A percentile compares a stretch with the other conserved stretches of the same genome.
Conservation (phyloP, 2,113 vertebrate genomes). For the Spheniscus mendiculus region DNA sequence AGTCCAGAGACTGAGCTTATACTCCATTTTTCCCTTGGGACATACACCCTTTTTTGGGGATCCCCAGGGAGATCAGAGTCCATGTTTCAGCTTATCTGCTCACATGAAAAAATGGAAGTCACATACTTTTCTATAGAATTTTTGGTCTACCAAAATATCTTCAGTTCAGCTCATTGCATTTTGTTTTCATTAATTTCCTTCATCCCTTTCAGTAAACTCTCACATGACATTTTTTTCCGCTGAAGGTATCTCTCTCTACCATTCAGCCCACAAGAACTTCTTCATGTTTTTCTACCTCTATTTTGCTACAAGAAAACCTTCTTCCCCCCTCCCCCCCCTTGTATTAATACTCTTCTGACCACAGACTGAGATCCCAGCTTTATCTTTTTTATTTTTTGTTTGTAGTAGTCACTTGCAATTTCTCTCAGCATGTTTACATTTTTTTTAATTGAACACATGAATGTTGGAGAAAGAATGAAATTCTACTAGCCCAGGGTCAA, state of each 20-base stretch:
- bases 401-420: neutral
- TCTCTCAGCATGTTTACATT: neutral
- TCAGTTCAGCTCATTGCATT: neutral
- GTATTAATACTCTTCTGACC: neutral
- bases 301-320: neutral
- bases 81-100: neutral
- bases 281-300: neutral
- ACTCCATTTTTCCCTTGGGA: neutral
- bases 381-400: neutral
- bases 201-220: neutral
- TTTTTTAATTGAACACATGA: neutral
- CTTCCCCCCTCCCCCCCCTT: too few relatives aligned
- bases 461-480: neutral
- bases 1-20: neutral
- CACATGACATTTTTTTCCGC: neutral
- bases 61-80: neutral
- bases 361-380: neutral
- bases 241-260: neutral
- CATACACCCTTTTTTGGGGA: accelerated
- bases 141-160: neutral
- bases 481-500: neutral
- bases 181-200: neutral
- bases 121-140: neutral
- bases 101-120: neutral
- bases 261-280: neutral